Base-by-base conservation (phyloP, 2,113 vertebrate genomes). In the Oncorhynchus gorbuscha region DNA sequence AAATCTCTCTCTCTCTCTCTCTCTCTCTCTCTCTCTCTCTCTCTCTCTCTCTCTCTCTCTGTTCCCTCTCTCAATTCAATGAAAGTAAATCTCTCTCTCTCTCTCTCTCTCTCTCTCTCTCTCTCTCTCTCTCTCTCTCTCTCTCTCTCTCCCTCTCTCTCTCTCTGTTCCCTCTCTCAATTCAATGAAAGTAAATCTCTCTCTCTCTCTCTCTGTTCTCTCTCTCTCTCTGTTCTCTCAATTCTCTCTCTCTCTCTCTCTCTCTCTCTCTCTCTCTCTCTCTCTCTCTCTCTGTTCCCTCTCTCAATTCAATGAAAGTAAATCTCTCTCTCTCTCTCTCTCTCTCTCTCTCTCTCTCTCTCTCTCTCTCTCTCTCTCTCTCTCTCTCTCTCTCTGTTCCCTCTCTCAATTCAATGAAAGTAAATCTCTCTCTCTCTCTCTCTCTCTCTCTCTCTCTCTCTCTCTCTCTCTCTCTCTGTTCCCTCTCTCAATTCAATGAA, bases 391-490 rank as follows among this genome's bases (percentile, higher is more conserved):
- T 45, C 8, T 9, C 8, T 45, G n/a, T n/a, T n/a, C n/a, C n/a
- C n/a, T n/a, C n/a, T n/a, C n/a, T n/a, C n/a, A n/a, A n/a, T n/a
- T n/a, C n/a, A n/a, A n/a, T n/a, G n/a, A n/a, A n/a, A n/a, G n/a
- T n/a, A n/a, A n/a, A n/a, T 74, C 18, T 73, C 65, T 39, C 35
- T 39, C 1, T 39, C 35, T 39, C 35, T 45, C 8, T 9, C 8
- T 45, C 39, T 45, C 39, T 45, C 8, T 45, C 2, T 45, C 8
- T 45, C 39, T 45, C 39, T 2, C 2, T 39, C 7, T 39, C 39
- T 39, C 39, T 39, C 35, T 39, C 68, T 79, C 55, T 72, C 20
- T 73, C 71, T 75, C 2, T 45, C 39, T 45, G 9, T 45, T 39
- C 7, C 9, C 7, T 39, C 35, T 39, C 35, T 39, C 68, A n/a